Conservation (phyloP, 2,888 invertebrate genomes). For the Dendrolimus pini region DNA sequence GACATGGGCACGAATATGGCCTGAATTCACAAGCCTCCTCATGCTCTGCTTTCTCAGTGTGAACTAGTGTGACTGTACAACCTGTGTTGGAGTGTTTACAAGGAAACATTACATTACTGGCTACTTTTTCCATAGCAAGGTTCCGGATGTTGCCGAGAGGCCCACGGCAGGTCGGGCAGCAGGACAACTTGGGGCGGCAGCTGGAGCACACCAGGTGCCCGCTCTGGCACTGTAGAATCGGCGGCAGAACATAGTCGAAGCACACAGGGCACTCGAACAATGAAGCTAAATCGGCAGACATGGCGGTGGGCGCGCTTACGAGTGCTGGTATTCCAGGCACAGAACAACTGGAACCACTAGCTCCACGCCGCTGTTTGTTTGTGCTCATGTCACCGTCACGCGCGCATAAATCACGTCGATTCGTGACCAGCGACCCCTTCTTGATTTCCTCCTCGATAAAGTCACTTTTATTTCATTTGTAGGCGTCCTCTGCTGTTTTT, state of each 20-base stretch:
- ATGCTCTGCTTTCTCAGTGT: conserved; percentile 99
- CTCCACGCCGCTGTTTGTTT: conserved; percentile 73
- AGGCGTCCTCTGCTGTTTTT: conserved; percentile 59
- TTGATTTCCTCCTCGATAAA: conserved; percentile 23
- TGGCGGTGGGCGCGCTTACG: conserved; percentile 78
- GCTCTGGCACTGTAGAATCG: conserved; percentile 98
- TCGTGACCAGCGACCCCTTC: conserved; percentile 43
- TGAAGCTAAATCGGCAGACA: conserved; percentile 92
- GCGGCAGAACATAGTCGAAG: conserved; percentile 99
- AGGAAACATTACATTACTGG: conserved; percentile 98
- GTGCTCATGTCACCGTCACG: conserved; percentile 76
- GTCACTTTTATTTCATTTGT: conserved; percentile 51
- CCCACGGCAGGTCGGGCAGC: conserved; percentile 98
- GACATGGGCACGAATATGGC: conserved; percentile 99
- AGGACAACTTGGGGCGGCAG: conserved; percentile 96
- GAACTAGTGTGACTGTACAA: conserved; percentile 92
- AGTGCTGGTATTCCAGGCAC: conserved; percentile 71
- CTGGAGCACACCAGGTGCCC: conserved; percentile 99
- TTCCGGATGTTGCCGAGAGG: conserved; percentile 98
- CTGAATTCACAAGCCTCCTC: conserved; percentile 99
- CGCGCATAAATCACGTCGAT: conserved; percentile 55
- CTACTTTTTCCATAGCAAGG: conserved; percentile 99
- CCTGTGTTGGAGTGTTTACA: conserved; percentile 99
- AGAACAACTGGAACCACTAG: conserved; percentile 74
- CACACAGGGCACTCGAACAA: conserved; percentile 98